Base-by-base conservation (phyloP, 2,888 invertebrate genomes). In the Sialis fuliginosa region DNA sequence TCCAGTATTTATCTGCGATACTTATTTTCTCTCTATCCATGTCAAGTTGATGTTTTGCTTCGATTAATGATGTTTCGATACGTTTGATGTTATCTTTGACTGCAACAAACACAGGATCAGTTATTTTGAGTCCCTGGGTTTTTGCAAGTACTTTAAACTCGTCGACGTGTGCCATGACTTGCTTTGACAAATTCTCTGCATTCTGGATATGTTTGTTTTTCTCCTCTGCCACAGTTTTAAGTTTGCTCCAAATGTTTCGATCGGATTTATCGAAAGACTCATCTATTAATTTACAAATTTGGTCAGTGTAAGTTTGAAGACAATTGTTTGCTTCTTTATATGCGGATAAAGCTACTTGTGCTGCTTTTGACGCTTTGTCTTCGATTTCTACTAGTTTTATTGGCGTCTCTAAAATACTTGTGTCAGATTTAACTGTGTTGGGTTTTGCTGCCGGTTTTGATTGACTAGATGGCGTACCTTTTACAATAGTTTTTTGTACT, bases 1-100 rank as follows among this genome's bases (percentile, higher is more conserved):
- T 79, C 81, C 89, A 88, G 59, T 87, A 92, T 56, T 77, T 81
- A 52, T 87, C 82, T 12, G 83, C 75, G 1, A 89, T 67, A 42
- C 70, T 72, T 0, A 79, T 68, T 42, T 67, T 66, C 31, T 73
- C 71, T 41, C 69, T 59, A 49, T 78, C 77, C 0, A 62, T 60
- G 22, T 74, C 74, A 48, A 76, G 76, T 6, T 68, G 69, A 5
- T 69, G 66, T 55, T 79, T 79, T 0, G 77, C 78, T 0, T 59
- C 60, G 31, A 66, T 63, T 1, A 87, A 69, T 53, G 83, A 80
- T 0, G 69, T 67, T 6, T 69, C 59, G 10, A 77, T 60, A 43
- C 69, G 61, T 57, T 66, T 68, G 51, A 79, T 71, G 58, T 74
- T 77, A 4, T 70, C 63, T 37, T 64, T 62, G 1, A 77, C 70